A percentile compares a stretch with the other conserved stretches of the same genome.
Evolutionary conservation across 1,140 invertebrate species (phyloP).

Genomic region (Philopotamus ludificatus): DNA sequence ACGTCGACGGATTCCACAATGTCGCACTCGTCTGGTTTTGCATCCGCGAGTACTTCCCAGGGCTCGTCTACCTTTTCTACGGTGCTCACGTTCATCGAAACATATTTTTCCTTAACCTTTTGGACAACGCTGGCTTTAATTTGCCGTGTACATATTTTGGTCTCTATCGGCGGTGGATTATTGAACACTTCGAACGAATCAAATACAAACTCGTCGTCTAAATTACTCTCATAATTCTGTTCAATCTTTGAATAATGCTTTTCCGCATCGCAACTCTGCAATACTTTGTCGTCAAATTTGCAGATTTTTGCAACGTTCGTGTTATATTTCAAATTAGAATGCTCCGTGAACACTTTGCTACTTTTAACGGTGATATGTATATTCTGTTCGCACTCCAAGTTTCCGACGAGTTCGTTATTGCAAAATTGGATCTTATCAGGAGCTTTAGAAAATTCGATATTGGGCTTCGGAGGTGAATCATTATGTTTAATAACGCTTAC

Average conservation of each 20-base stretch:
- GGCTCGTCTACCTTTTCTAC: constrained; percentile 26
- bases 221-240: no score
- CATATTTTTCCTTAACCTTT: constrained; percentile 5
- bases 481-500: neutral
- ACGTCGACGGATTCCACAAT: no score
- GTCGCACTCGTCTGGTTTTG: constrained; percentile 1
- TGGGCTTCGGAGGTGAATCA: constrained; percentile 1
- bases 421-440: constrained; percentile 35
- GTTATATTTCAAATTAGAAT: neutral
- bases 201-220: no score
- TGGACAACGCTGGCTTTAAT: neutral
- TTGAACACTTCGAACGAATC: neutral
- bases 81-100: neutral
- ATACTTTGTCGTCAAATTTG: neutral
- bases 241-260: no score
- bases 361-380: constrained; percentile 14
- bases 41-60: constrained; percentile 36
- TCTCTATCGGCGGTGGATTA: constrained; percentile 4
- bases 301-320: neutral
- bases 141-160: no score
- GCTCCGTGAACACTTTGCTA: neutral
- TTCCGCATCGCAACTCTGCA: neutral
- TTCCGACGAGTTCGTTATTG: constrained; percentile 22
- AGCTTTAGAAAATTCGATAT: constrained; percentile 34
- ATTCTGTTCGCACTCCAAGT: constrained; percentile 14